phyloP scores from a whole-genome alignment of 1,140 invertebrate species.

The Drosophila navojoa region DNA sequence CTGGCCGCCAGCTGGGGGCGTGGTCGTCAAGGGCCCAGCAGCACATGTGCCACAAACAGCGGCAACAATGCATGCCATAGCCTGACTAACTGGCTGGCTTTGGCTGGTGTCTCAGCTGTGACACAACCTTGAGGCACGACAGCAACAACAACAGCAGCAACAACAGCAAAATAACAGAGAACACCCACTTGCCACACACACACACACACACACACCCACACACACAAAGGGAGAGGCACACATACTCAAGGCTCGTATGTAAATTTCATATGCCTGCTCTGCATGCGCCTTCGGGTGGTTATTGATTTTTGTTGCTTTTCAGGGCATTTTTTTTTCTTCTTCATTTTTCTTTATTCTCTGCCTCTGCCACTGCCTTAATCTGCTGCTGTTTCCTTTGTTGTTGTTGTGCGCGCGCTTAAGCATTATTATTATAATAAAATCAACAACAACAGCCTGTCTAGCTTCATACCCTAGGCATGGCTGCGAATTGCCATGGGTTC shows the following conservation, averaged over 20 bases:
- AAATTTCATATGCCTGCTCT: conserved; percentile 35
- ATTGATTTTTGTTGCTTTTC: conserved; percentile 65
- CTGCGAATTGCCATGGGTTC: too few relatives aligned
- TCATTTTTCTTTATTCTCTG: conserved; percentile 7
- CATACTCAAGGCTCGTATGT: conserved; percentile 31
- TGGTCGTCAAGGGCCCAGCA: neutral
- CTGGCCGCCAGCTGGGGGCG: neutral
- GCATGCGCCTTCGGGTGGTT: conserved; percentile 58
- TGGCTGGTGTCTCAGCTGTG: conserved; percentile 46
- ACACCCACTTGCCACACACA: conserved; percentile 26
- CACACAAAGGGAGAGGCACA: conserved; percentile 1
- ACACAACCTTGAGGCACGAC: conserved; percentile 46
- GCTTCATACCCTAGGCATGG: neutral
- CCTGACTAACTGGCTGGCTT: conserved; percentile 44
- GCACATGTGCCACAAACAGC: conserved; percentile 31
- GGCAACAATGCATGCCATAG: conserved; percentile 15
- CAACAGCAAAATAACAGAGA: too few relatives aligned
- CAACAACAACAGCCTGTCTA: conserved; percentile 32
- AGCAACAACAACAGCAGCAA: neutral
- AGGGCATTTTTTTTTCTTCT: conserved; percentile 23
- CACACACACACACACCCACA: conserved; percentile 13
- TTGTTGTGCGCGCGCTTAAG: conserved; percentile 40
- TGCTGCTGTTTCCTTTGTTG: conserved; percentile 8
- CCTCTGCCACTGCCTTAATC: neutral
- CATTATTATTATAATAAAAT: conserved; percentile 76